phyloP scores from a whole-genome alignment of 2,113 vertebrate genomes.

The Mormyrus iriodes region DNA sequence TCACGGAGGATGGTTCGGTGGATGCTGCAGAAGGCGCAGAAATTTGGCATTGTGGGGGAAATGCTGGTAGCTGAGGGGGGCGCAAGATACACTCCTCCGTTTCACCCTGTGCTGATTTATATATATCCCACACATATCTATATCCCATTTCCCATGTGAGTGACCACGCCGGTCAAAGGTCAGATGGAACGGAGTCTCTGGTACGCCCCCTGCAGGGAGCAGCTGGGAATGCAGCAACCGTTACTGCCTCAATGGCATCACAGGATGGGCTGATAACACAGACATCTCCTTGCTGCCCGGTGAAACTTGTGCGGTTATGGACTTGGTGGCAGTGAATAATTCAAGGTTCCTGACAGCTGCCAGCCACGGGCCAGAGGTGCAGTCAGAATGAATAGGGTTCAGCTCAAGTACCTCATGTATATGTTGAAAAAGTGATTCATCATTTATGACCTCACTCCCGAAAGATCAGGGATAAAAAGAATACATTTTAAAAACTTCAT shows the following conservation, averaged over 20 bases:
- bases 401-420: background rate
- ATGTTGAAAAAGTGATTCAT: background rate
- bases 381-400: background rate
- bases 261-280: background rate
- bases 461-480: background rate
- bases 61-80: background rate
- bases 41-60: background rate
- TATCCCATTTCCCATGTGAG: background rate
- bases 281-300: background rate
- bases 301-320: background rate
- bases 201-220: background rate
- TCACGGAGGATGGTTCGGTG: background rate
- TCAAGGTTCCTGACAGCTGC: background rate
- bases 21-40: background rate
- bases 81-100: background rate
- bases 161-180: background rate
- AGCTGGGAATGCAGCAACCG: background rate
- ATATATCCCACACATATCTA: background rate
- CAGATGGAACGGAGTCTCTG: background rate
- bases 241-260: background rate
- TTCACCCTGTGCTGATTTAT: background rate
- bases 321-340: background rate
- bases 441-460: background rate
- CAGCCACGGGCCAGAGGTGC: background rate
- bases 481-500: background rate